phyloP scores from a whole-genome alignment of 2,113 vertebrate species.

The Gavialis gangeticus region DNA sequence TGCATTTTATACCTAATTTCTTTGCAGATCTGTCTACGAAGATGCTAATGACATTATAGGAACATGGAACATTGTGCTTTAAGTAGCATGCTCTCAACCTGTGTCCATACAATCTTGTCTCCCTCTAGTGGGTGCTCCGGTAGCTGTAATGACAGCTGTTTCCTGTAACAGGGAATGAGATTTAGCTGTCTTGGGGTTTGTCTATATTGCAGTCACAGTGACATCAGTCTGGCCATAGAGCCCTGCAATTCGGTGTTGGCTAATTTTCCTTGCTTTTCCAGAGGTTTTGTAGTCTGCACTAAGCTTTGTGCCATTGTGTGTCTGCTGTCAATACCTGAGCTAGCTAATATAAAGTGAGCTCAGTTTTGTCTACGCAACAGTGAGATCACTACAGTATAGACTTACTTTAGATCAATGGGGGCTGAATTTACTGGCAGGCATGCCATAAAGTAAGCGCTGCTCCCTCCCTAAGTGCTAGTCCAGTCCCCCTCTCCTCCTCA shows the following conservation, averaged over 20 bases:
- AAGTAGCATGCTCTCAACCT: accelerated
- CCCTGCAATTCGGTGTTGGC: accelerated
- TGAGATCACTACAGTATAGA: no score
- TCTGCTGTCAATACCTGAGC: background rate
- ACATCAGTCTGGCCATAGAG: accelerated
- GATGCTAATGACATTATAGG: background rate
- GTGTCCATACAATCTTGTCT: constrained; percentile 18
- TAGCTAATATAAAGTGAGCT: accelerated
- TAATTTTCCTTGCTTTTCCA: accelerated
- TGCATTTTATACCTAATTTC: accelerated
- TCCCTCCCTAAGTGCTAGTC: no score
- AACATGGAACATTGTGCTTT: background rate
- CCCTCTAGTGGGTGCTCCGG: constrained; percentile 55
- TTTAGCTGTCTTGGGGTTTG: background rate
- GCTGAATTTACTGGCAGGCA: no score
- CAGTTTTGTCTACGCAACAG: background rate
- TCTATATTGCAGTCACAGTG: accelerated
- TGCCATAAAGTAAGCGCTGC: no score
- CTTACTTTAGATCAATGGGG: no score
- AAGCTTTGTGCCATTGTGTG: background rate
- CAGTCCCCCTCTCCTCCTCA: no score
- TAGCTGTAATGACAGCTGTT: background rate
- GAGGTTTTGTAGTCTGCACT: background rate
- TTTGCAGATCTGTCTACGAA: background rate
- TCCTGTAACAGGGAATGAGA: background rate